Evolutionary conservation across 2,113 vertebrate genomes (phyloP).

Genomic region (Toxotes chatareus): DNA sequence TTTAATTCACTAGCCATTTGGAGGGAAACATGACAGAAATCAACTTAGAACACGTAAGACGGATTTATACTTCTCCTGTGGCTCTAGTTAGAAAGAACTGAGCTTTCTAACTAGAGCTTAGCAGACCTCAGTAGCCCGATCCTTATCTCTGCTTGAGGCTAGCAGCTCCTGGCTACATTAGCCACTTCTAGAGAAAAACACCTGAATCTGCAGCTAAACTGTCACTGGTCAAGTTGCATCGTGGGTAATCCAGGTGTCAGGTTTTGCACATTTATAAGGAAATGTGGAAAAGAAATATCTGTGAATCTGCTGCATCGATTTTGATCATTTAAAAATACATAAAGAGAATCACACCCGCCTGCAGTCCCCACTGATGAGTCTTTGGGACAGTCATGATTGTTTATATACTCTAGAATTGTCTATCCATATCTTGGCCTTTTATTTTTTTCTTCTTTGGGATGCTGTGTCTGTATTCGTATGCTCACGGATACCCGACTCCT

Average conservation of each 20-base stretch:
- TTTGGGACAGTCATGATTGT: neutral
- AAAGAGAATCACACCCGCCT: neutral
- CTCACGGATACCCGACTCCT: conserved; percentile 24
- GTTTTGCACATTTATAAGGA: neutral
- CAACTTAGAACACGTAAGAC: neutral
- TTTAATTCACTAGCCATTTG: neutral
- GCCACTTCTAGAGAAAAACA: neutral
- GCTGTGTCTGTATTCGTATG: neutral
- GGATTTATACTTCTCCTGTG: neutral
- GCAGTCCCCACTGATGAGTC: neutral
- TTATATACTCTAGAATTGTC: neutral
- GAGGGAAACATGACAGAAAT: neutral
- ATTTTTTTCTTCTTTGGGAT: neutral
- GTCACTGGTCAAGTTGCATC: conserved; percentile 18
- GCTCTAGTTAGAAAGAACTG: conserved; percentile 20
- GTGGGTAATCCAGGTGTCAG: conserved; percentile 27
- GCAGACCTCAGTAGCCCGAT: conserved; percentile 6
- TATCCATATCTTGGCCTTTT: neutral
- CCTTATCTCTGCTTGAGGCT: conserved; percentile 19
- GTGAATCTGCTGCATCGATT: neutral
- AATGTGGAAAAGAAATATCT: neutral
- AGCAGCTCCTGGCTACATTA: conserved; percentile 5
- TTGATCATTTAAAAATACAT: neutral
- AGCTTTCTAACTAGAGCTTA: neutral
- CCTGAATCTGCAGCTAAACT: neutral